A percentile compares a stretch with the other conserved stretches of the same genome.
phyloP scores from a whole-genome alignment of 2,113 vertebrate species.

The cat (Felis catus) region F.catus_Fca126_mat1.0 CM031411.1:43949001-43949500 shows the following conservation, averaged over 20 bases:
- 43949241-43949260: background rate
- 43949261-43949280: background rate
- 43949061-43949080: background rate
- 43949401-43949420: background rate
- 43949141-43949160: background rate
- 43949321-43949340: background rate
- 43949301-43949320: slow-evolving; percentile 10
- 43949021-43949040: background rate
- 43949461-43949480: background rate
- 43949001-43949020: background rate
- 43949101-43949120: background rate
- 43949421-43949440: background rate
- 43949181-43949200: background rate
- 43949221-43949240: slow-evolving; percentile 16
- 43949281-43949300: background rate
- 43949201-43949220: background rate
- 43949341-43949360: slow-evolving; percentile 11
- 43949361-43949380: background rate
- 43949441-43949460: background rate
- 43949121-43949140: background rate
- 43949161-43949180: background rate
- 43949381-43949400: background rate
- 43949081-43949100: background rate
- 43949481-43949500: too few relatives aligned
- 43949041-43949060: background rate